Base-by-base conservation (phyloP, 2,888 invertebrate genomes). In the Lypha dubia region DNA sequence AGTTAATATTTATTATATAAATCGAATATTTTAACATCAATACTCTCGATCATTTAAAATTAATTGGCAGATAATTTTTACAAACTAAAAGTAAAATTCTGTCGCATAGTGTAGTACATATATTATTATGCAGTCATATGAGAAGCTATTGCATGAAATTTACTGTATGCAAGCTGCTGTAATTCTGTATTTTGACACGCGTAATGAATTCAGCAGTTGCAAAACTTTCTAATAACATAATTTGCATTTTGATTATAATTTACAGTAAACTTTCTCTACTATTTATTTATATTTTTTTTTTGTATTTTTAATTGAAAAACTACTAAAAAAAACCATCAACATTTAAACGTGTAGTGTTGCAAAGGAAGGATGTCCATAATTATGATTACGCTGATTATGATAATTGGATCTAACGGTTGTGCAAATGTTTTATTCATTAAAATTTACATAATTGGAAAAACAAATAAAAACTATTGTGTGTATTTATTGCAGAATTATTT, bases 221-320 rank as follows among this genome's bases (percentile, higher is more conserved):
- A n/a, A n/a, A n/a, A n/a, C n/a, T n/a, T n/a, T n/a, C n/a, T n/a
- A n/a, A n/a, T n/a, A 60, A 60, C 35, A 38, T 35, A 60, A 65
- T 65, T 65, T 65, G 44, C 46, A 65, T 46, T 46, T 65, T 46
- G 41, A 65, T 65, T 65, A 28, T 46, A 65, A n/a, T n/a, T n/a
- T 17, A 46, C 35, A 65, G 41, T 44, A 44, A 65, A 28, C 44
- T 28, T 28, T 65, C n/a, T 65, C 17, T n/a, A 13, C n/a, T 17
- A 17, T 17, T 46, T 46, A 6, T 28, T 38, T 13, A 3, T 20
- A 41, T 41, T 24, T 58, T 35, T 35, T 35, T 13, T 9, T 22
- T 41, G 13, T 53, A 7, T 15, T 24, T 1, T 24, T 60, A 38
- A 60, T 49, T 63, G 11, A 28, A 28, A 63, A 49, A 32, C 46